A percentile compares a stretch with the other conserved stretches of the same genome.
Evolutionary conservation across 2,797 vertebrate genomes (phyloP).

Genomic region (Galago senegalensis): DNA sequence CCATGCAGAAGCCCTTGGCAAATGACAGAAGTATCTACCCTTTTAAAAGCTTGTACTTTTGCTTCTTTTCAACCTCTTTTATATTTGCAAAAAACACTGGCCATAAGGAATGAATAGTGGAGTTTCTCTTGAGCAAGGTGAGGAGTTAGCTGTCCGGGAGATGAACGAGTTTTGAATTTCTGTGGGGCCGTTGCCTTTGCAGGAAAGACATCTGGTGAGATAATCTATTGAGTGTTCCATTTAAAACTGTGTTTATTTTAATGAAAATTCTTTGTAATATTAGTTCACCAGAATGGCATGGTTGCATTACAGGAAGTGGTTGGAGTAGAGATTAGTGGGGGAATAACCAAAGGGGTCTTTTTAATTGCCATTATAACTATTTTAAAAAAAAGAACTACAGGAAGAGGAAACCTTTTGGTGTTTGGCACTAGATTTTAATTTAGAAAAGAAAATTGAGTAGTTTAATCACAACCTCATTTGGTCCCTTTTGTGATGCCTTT

Average conservation of each 20-base stretch:
- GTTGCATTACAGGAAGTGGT: slow-evolving; percentile 39
- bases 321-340: not conserved
- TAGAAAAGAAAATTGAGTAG: slow-evolving; percentile 60
- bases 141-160: not conserved
- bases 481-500: not conserved
- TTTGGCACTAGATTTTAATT: slow-evolving; percentile 69
- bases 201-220: slow-evolving; percentile 61
- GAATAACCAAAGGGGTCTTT: slow-evolving; percentile 41
- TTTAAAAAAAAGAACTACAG: slow-evolving; percentile 50
- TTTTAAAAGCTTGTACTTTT: not conserved
- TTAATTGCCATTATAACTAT: slow-evolving; percentile 53
- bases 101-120: not conserved
- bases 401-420: slow-evolving; percentile 38
- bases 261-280: slow-evolving; percentile 47
- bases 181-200: slow-evolving; percentile 51
- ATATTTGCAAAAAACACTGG: slow-evolving; percentile 57
- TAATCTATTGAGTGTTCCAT: slow-evolving; percentile 67
- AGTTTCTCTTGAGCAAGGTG: slow-evolving; percentile 57
- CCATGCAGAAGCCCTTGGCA: slow-evolving; percentile 11
- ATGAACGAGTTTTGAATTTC: slow-evolving; percentile 66
- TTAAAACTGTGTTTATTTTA: slow-evolving; percentile 77
- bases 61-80: slow-evolving; percentile 24
- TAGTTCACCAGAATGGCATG: slow-evolving; percentile 51
- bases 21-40: not conserved
- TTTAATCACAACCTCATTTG: slow-evolving; percentile 56